A percentile compares a stretch with the other conserved stretches of the same genome.
Conservation (phyloP, 2,113 vertebrate genomes). For the Hypocryptadius cinnamomeus region DNA sequence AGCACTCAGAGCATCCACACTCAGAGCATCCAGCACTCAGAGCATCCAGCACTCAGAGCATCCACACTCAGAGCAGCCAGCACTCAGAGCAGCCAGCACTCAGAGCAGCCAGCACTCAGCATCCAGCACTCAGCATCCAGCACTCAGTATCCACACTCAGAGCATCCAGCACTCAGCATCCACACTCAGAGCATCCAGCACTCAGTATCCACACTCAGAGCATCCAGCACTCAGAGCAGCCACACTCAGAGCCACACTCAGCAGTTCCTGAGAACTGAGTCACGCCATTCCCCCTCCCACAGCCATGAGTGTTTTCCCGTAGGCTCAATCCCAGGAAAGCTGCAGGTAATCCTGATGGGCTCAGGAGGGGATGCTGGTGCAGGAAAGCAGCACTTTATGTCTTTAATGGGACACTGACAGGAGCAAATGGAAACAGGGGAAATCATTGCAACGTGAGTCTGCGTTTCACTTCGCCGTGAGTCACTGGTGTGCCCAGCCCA, state of each 20-base stretch:
- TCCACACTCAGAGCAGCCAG: background rate
- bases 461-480: background rate
- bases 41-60: background rate
- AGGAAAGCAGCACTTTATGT: too few species aligned
- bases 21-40: background rate
- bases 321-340: rapidly evolving
- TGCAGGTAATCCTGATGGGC: background rate
- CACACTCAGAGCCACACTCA: too few species aligned
- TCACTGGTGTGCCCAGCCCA: too few species aligned
- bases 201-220: background rate
- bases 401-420: background rate
- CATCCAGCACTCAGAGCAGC: background rate
- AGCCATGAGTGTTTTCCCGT: background rate
- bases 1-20: background rate
- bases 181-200: background rate
- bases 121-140: background rate
- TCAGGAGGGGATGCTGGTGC: background rate
- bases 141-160: background rate
- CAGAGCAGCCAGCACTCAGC: background rate
- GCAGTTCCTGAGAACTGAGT: background rate
- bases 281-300: background rate
- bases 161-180: background rate
- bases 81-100: background rate
- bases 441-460: background rate
- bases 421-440: background rate